These are phyloP conservation scores for Plebejus melissa DNA, from an alignment of 2,888 invertebrate genomes.

Conservation along the genomic window DNA sequence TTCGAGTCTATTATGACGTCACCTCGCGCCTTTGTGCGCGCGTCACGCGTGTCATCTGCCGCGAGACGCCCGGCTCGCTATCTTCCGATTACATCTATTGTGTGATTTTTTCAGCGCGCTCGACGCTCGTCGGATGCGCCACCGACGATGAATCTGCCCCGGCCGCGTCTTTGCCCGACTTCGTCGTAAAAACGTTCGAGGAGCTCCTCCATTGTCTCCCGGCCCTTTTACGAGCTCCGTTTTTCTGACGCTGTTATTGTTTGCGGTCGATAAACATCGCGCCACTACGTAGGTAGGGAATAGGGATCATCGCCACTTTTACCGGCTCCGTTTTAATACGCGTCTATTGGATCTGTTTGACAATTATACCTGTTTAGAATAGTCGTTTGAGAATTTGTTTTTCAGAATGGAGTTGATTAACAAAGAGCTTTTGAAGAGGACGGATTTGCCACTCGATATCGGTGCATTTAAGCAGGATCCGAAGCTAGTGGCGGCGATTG, in stretches of 20 bases:
- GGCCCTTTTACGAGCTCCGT: constrained; percentile 74
- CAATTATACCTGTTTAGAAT: constrained; percentile 61
- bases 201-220: constrained; percentile 72
- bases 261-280: constrained; percentile 78
- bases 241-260: constrained; percentile 77
- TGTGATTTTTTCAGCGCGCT: constrained; percentile 71
- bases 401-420: constrained; percentile 67
- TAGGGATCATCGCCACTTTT: constrained; percentile 75
- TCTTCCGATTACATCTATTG: constrained; percentile 78
- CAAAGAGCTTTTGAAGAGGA: constrained; percentile 52
- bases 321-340: constrained; percentile 65
- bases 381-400: constrained; percentile 47
- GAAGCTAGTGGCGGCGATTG: constrained; percentile 59
- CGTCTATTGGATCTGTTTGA: constrained; percentile 60
- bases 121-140: constrained; percentile 68
- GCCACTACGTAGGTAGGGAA: constrained; percentile 74
- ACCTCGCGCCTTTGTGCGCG: constrained; percentile 77
- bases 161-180: constrained; percentile 69
- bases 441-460: constrained; percentile 24
- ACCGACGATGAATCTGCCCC: constrained; percentile 76
- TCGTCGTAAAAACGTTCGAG: constrained; percentile 71
- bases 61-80: constrained; percentile 76
- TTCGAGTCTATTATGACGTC: constrained; percentile 79
- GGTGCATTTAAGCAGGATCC: constrained; percentile 57
- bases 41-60: constrained; percentile 79